These are phyloP conservation scores for Ameiurus melas DNA, from an alignment of 2,113 vertebrate species.

Conservation along the genomic window DNA sequence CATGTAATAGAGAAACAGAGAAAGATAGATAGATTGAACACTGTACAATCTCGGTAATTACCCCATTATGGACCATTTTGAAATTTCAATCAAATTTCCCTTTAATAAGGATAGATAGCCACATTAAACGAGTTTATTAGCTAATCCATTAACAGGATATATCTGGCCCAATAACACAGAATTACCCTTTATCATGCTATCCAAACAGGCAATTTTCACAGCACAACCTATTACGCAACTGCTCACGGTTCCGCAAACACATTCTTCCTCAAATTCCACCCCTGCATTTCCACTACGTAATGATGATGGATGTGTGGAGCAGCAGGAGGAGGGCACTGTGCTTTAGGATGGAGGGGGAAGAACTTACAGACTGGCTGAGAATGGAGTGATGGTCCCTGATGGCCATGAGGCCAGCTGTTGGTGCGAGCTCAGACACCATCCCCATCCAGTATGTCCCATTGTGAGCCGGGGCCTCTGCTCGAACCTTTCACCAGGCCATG, in stretches of 20 bases:
- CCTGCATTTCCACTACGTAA: constrained; percentile 18
- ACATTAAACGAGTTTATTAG: background rate
- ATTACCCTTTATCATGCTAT: background rate
- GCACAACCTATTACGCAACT: background rate
- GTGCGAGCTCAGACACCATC: constrained; percentile 41
- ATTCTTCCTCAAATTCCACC: constrained; percentile 7
- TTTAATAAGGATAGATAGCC: background rate
- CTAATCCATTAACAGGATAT: background rate
- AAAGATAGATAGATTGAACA: background rate
- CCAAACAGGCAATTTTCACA: constrained; percentile 3
- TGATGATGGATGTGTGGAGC: constrained; percentile 40
- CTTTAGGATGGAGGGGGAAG: constrained; percentile 27
- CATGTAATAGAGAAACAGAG: background rate
- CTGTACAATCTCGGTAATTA: background rate
- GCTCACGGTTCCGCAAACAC: background rate
- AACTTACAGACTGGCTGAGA: constrained; percentile 38
- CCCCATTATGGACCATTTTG: background rate
- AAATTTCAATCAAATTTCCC: background rate
- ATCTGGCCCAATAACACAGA: background rate
- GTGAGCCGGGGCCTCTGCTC: constrained; percentile 36
- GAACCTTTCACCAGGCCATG: constrained; percentile 52
- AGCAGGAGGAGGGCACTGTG: constrained; percentile 30
- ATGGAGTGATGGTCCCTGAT: constrained; percentile 46
- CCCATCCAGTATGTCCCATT: constrained; percentile 34
- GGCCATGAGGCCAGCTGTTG: constrained; percentile 56